Base-by-base conservation (phyloP, 1,140 invertebrate genomes). In the Drosophila lini region DNA sequence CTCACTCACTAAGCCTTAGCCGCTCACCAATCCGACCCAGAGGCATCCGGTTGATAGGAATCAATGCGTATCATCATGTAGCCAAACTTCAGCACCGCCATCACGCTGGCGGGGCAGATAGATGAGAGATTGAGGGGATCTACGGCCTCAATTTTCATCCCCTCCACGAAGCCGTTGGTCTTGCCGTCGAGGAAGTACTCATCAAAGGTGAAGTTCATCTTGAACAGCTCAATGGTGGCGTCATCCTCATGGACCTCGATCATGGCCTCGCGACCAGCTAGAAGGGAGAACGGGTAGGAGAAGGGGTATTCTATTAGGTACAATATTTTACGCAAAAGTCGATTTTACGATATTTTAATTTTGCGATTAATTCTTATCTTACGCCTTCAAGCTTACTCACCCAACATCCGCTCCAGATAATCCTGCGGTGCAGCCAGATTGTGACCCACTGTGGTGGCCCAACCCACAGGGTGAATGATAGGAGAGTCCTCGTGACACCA, bases 61-160 rank as follows among this genome's bases (percentile, higher is more conserved):
- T 99, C 98, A 78, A 98, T 97, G 57, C 97, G 94, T 70, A 99
- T 98, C 98, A 99, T 99, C 88, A 99, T 95, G 90, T 98, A 99
- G 57, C 97, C 97, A 90, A 97, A 96, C 64, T 96, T 95, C 9
- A 99, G 92, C 40, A 98, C 97, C 92, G 97, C 96, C 95, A 97
- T 98, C 8, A 99, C 96, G 0, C 98, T 98, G 1, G 98, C 98
- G 0, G 97, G 97, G 93, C 98, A 99, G 57, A 99, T 98, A 0
- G 97, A 95, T 2, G 97, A 98, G 10, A 99, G 93, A 93, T 99
- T 99, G 0, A 99, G 93, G 0, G 98, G 98, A 94, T 99, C 98
- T 50, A 99, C 97, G 0, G 98, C 98, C 94, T 99, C 98, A 28
- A 99, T 93, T 92, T 99, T 99, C 97, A 99, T 98, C 42, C 98